Percentiles rank a stretch among this genome's conserved stretches.
Evolutionary conservation across 2,888 invertebrate species (phyloP).

Genomic region (Amphipyra berbera): DNA sequence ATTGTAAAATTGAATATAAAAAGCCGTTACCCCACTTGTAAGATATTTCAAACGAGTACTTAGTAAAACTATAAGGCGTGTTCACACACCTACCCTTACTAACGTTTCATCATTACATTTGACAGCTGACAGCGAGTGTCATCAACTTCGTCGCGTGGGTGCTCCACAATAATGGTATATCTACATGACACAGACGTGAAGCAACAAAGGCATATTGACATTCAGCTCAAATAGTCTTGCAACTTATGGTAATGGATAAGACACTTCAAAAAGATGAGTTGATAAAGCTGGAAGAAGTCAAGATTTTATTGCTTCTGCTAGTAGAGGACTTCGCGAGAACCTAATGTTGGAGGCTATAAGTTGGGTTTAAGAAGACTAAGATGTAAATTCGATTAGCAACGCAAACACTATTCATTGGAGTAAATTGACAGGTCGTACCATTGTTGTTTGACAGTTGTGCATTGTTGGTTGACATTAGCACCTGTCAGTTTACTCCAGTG

Average conservation of each 20-base stretch:
- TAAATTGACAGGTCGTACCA: too few species aligned
- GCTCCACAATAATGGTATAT: conserved; percentile 44
- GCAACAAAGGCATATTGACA: conserved; percentile 36
- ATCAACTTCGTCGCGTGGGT: conserved; percentile 58
- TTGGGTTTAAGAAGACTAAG: too few species aligned
- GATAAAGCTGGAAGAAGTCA: neutral
- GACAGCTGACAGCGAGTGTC: conserved; percentile 57
- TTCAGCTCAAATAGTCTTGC: conserved; percentile 23
- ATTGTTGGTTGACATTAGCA: too few species aligned
- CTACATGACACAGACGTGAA: conserved; percentile 34
- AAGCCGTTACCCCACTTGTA: too few species aligned
- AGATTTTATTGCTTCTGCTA: neutral
- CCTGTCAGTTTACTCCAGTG: too few species aligned
- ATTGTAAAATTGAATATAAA: too few species aligned
- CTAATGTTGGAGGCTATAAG: too few species aligned
- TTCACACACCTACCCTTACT: conserved; percentile 3
- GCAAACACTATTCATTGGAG: too few species aligned
- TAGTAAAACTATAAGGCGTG: neutral
- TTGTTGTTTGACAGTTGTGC: too few species aligned
- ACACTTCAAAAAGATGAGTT: neutral
- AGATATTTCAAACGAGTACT: too few species aligned
- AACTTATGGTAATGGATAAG: conserved; percentile 25
- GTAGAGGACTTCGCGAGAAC: too few species aligned
- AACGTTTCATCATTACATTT: conserved; percentile 25
- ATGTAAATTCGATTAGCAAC: too few species aligned